Base-by-base conservation (phyloP, 2,113 vertebrate genomes). In the Amblyornis subalaris region DNA sequence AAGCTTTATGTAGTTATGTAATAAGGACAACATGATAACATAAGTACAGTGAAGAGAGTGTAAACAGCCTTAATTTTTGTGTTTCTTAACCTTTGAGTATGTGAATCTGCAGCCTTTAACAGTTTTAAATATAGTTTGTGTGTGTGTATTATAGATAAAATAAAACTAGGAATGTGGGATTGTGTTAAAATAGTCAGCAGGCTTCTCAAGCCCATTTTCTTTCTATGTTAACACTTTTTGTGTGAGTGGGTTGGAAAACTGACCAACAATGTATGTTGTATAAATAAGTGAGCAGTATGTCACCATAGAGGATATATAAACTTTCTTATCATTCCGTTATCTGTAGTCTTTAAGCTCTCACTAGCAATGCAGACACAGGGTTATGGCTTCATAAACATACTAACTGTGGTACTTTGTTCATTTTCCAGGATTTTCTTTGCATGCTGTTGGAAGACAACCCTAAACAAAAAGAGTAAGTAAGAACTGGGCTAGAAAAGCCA, bases 381-480 rank as follows among this genome's bases (percentile, higher is more conserved):
- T 86, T 77, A 50, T 60, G 72, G 65, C 47, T 33, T 92, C 33
- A 53, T 78, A 89, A 89, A 65, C 33, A 47, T 47, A 51, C 81
- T 95, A 92, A 96, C 89, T 76, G 14, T 72, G 20, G 50, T 92
- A 9, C 65, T 96, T 95, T 94, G 58, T 96, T 96, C 62, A 35
- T 98, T 96, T 95, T 97, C 82, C 94, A 99, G 99, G 99, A 99
- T 97, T 99, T 99, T 95, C 98, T 99, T 95, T 97, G 93, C 96
- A 98, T 98, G 98, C 95, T 99, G 74, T 97, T 99, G 97, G 98
- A 98, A 90, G 97, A 97, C 61, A 97, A 98, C 94, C 98, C 99
- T 94, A 97, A 98, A 97, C 95, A 98, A 92, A 97, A 98, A 97
- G 90, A 97, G 99, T 99, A 96, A 97, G 98, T 97, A 76, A 88